A percentile compares a stretch with the other conserved stretches of the same genome.
Evolutionary conservation across 2,113 vertebrate genomes (phyloP).

Genomic region (Reinhardtius hippoglossoides): DNA sequence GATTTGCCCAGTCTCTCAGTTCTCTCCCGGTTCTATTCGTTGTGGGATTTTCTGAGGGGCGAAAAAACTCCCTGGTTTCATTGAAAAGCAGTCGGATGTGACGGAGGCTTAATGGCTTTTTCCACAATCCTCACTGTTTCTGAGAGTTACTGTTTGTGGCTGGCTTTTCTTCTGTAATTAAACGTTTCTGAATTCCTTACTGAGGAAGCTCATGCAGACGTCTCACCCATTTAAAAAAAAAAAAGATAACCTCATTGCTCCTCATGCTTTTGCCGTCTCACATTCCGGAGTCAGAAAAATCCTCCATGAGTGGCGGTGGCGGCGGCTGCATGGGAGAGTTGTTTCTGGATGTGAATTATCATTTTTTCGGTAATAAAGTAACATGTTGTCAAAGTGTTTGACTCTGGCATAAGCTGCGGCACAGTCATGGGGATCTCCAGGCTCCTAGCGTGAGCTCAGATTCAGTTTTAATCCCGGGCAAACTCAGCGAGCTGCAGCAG

Average conservation of each 20-base stretch:
- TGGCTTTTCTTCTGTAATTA: conserved; percentile 58
- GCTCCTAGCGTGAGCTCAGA: conserved; percentile 62
- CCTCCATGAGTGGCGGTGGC: not conserved
- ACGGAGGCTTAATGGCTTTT: conserved; percentile 74
- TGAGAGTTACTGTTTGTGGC: conserved; percentile 36
- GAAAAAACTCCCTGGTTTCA: conserved; percentile 49
- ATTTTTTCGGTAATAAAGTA: conserved; percentile 54
- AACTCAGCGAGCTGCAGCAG: conserved; percentile 54
- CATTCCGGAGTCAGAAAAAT: not conserved
- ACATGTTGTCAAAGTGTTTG: conserved; percentile 64
- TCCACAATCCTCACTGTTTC: conserved; percentile 48
- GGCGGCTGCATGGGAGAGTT: not conserved
- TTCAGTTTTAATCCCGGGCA: conserved; percentile 69
- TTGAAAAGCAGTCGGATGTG: conserved; percentile 75
- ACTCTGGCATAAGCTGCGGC: conserved; percentile 54
- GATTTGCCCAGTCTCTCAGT: conserved; percentile 27
- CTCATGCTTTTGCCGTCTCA: conserved; percentile 14
- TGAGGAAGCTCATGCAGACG: conserved; percentile 7
- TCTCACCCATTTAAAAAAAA: conserved; percentile 20
- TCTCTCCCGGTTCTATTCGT: conserved; percentile 11
- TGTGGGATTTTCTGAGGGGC: conserved; percentile 36
- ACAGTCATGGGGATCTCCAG: conserved; percentile 57
- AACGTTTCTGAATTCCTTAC: conserved; percentile 48
- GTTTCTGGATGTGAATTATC: conserved; percentile 31
- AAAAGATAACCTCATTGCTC: not conserved